Evolutionary conservation across 2,888 invertebrate species (phyloP), one percentile per base, ranked within the genome.

Genomic region (Lacanobia wlatinum): DNA sequence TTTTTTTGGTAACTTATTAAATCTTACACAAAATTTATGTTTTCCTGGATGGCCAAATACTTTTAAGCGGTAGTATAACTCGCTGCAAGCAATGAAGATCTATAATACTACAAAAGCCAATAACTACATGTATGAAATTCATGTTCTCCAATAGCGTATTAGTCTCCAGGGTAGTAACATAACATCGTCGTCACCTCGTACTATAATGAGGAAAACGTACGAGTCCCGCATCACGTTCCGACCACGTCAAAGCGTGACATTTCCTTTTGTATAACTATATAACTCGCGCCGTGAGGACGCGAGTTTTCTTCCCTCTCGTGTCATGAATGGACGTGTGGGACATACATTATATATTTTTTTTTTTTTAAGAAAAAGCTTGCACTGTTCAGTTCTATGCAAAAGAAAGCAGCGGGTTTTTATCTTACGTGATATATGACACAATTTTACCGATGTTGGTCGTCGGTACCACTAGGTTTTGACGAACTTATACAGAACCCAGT

Each of bases 151-250:
- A 12, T 18, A 43, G 21, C 21, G 14, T 16, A 10, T 10, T 18
- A 34, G 14, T 9, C 50, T n/a, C 18, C 18, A 40, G 18, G 23
- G 16, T n/a, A 58, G 46, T 18, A 34, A 16, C 40, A 38, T 34
- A 38, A 76, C 38, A 16, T 18, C 12, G 12, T 14, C 28, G 12
- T 14, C 28, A 48, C 9, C 38, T 28, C 16, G 28, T 52, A 43
- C 52, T 76, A 77, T 50, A 61, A 76, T 78, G 63, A 76, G 60
- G 21, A 62, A 56, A 62, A 58, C 58, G 65, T 60, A 70, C 43
- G 60, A 2, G 10, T 28, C 48, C 28, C 21, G 23, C 46, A 40
- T 14, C 79, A 72, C 78, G 78, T 64, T 23, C 55, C 53, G 0
- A 18, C 14, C 43, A 40, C 64, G 55, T 59, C 58, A 59, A 53